Evolutionary conservation across 2,888 invertebrate genomes (phyloP), one percentile per base, ranked within the genome.

Genomic region (Xestia xanthographa): DNA sequence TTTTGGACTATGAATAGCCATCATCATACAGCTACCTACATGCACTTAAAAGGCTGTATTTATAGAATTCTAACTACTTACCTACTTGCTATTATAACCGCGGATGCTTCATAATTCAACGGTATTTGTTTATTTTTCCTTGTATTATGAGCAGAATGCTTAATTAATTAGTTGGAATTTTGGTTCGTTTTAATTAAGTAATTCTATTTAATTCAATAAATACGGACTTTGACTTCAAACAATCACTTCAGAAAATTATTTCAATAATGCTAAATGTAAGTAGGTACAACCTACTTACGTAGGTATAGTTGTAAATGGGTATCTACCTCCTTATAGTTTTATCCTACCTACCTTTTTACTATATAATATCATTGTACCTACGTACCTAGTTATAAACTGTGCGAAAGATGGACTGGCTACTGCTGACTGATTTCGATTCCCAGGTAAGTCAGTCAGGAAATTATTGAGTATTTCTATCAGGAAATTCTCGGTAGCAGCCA

Each of bases 1-100:
- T 84, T 87, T 87, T 86, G 79, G 86, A 80, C 76, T 79, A 81
- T 86, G 82, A 87, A 87, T 86, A 79, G 72, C 74, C 75, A 78
- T 77, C 84, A 86, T 80, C 72, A 75, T 79, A 78, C 68, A 66
- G 70, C 65, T 82, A 75, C 79, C 80, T 77, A 72, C 84, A 82
- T 80, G 79, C 60, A 77, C 84, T 69, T 87, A 86, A 73, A 79
- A 79, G 82, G 82, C 72, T 73, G 77, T 86, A 87, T 87, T 84
- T 87, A 87, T 80, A 80, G 75, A 79, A 77, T 82, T 77, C 71
- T 60, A 66, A 84, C 70, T 71, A 77, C 75, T 68, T 62, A 73
- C n/a, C n/a, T n/a, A n/a, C n/a, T n/a, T 65, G 41, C 69, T 79
- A 83, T n/a, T n/a, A 67, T 84, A 74, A 74, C 67, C 53, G 69